Base-by-base conservation (phyloP, 2,888 invertebrate species). In the Neoitamus cyanurus region DNA sequence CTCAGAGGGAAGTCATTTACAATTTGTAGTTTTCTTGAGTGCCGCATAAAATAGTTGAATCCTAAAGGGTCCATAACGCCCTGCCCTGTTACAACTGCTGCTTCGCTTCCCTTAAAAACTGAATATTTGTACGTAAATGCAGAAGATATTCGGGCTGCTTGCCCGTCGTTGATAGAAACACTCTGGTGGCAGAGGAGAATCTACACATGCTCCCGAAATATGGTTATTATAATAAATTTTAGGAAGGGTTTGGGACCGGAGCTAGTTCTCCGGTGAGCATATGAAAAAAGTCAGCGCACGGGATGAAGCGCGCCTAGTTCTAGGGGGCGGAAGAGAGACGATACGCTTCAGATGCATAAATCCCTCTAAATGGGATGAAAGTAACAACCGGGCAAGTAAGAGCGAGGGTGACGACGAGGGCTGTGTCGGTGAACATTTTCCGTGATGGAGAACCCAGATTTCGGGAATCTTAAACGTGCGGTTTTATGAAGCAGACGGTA, bases 11-110 rank as follows among this genome's bases (percentile, higher is more conserved):
- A 84, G 85, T 84, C 84, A 84, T 84, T 84, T 85, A 84, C 82
- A 85, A 85, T 85, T 85, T 85, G 84, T 82, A 82, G 85, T 85
- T 85, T 85, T 82, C 85, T 84, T 84, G 82, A 84, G 77, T 48
- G 77, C 73, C 73, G 15, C 36, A 84, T 84, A 75, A 84, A 84
- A 80, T 84, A 84, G 78, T 83, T 85, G 85, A 85, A 46, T 75
- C 36, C 36, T 72, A 34, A 48, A 37, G 73, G 58, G 58, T 36
- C 80, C n/a, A 58, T 72, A 28, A 11, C 48, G 15, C 15, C 58
- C 80, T 20, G 69, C 69, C 69, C 30, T 82, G 13, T 7, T 34
- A 30, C 34, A n/a, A 34, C 30, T 31, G 28, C 58, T n/a, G 20
- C 20, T 37, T 82, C 69, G 48, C 28, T 37, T 82, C 69, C 36